Evolutionary conservation across 1,140 invertebrate species (phyloP), one percentile per base, ranked within the genome.

Genomic region (Leptestheria dahalacensis): DNA sequence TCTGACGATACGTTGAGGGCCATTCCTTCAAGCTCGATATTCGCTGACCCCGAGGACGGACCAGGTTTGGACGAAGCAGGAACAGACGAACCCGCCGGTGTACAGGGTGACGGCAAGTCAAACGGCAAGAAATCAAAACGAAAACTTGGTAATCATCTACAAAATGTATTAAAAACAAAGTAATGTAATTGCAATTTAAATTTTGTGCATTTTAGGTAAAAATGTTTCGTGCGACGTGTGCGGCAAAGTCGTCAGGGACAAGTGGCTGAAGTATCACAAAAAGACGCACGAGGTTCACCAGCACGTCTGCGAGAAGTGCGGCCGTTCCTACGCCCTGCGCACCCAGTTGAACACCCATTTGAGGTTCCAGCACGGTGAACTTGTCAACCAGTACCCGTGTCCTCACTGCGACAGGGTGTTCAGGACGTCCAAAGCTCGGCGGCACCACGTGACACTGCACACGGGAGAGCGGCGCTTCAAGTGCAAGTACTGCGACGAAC

Each of bases 401-500:
- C 92, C 96, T 67, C 85, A 86, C 66, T 99, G 97, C 76, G 95
- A 98, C 72, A 78, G 95, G 26, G 78, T 95, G 54, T 99, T 99
- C 73, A 97, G 92, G 11, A 78, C 96, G 57, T 94, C 89, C 51
- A 96, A 99, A 75, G 97, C 99, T 75, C 80, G 99, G 21, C 98
- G 95, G 6, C 79, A 96, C 65, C 96, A 99, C 73, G 97, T 99
- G 64, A 82, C 96, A 50, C 99, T 99, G 64, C 97, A 99, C 73
- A 99, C 96, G 1, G 97, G 97, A 1, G 94, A 98, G 71, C 98
- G 98, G 70, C 96, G 96, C 57, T 99, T 98, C 76, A 89, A 97
- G 73, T 99, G 96, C 73, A 82, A 91, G 59, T 96, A 99, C 63
- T 99, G 96, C 74, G 93, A 97, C 88, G 79, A 96, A 2, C 92